A percentile compares a stretch with the other conserved stretches of the same genome.
Conservation (phyloP, 2,113 vertebrate species). For the Cryptotis parvus region DNA sequence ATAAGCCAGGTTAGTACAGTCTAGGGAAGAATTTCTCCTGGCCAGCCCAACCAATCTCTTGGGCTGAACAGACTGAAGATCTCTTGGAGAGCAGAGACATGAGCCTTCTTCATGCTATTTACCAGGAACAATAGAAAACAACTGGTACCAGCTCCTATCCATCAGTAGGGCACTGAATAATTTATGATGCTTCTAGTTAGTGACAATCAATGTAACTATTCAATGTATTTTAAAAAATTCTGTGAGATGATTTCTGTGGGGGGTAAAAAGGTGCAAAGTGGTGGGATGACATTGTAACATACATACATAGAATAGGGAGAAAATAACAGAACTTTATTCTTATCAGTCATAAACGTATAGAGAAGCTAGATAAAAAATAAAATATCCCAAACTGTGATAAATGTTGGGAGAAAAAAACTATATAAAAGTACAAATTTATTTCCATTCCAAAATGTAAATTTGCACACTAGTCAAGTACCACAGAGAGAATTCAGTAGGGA, state of each 20-base stretch:
- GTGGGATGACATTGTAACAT: neutral
- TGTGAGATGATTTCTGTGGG: no score
- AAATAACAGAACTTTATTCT: constrained; percentile 43
- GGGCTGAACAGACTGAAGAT: neutral
- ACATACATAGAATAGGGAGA: neutral
- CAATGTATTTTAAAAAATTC: neutral
- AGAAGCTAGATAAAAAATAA: constrained; percentile 6
- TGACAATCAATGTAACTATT: neutral
- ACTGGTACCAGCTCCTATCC: neutral
- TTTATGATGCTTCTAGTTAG: neutral
- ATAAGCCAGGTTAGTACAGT: neutral
- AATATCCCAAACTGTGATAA: constrained; percentile 22
- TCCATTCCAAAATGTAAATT: neutral
- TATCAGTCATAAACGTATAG: constrained; percentile 23
- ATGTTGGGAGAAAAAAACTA: neutral
- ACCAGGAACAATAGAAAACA: neutral
- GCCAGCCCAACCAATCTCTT: neutral
- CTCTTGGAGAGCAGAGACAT: neutral
- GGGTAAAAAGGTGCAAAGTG: neutral
- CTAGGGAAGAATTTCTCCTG: constrained; percentile 25
- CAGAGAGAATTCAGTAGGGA: neutral
- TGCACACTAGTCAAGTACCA: constrained; percentile 8
- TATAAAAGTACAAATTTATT: constrained; percentile 18
- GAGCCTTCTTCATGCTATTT: neutral
- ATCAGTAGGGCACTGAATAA: neutral